Evolutionary conservation across 1,140 invertebrate genomes (phyloP), one percentile per base, ranked within the genome.

Genomic region (Hesperophylax magnus): DNA sequence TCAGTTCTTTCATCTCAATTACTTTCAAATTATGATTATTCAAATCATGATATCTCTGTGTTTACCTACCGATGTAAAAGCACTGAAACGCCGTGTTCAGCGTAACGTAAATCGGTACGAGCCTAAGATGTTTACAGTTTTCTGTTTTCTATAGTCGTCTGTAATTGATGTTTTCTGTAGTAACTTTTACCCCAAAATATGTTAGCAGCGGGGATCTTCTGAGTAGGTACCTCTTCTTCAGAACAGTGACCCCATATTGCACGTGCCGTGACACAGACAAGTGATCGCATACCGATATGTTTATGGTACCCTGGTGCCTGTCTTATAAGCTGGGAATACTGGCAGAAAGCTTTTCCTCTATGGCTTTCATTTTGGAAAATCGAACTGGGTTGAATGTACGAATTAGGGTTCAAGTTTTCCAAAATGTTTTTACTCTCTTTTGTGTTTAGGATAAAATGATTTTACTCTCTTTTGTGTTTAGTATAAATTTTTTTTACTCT

Each of bases 241-340:
- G 67, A 71, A 39, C 67, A 71, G 34, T 71, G 67, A 71, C 67
- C 67, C 67, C 67, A 52, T n/a, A 65, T 52, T 71, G 67, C 67
- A 71, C 67, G 67, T 71, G 39, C 34, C 67, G 18, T 24, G 34
- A 65, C 22, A 65, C 39, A 71, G 67, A 71, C 67, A 71, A 71
- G 67, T 71, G 31, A 47, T 71, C 67, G 67, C 39, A 52, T 47
- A 47, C 67, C 17, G 67, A 71, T 71, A 71, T n/a, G 39, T 47
- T 17, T 17, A 22, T 22, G 61, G 61, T 65, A 52, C 67, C 15
- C 24, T 47, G 15, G 39, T 71, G n/a, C 34, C 20, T 34, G 63
- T n/a, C 39, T 47, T 1, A 47, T 47, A 14, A 8, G 34, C 34
- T 3, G 34, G 34, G 34, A 11, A 8, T 47, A 47, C 39, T 47